phyloP scores from a whole-genome alignment of 2,888 invertebrate genomes.

The Synergus umbraculus region DNA sequence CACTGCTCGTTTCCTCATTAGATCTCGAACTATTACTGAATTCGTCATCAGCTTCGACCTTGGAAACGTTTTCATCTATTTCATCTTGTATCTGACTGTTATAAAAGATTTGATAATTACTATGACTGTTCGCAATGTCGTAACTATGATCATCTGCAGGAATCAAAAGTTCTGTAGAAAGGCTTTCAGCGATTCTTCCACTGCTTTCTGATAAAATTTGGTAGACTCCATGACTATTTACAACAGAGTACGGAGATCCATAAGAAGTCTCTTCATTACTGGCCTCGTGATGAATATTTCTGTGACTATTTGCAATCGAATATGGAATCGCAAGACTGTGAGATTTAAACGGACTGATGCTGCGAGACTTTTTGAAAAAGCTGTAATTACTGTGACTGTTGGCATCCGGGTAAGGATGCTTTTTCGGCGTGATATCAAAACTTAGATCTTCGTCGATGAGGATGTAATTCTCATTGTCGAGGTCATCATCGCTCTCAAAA shows the following conservation, averaged over 20 bases:
- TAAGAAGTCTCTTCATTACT: conserved; percentile 52
- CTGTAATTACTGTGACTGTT: conserved; percentile 64
- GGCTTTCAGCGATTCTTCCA: conserved; percentile 50
- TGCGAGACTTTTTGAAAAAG: conserved; percentile 49
- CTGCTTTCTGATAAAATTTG: conserved; percentile 57
- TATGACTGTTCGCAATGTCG: conserved; percentile 69
- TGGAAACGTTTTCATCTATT: neutral
- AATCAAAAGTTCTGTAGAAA: conserved; percentile 49
- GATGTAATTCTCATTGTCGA: conserved; percentile 57
- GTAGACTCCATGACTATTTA: conserved; percentile 66
- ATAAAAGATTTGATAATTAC: conserved; percentile 66
- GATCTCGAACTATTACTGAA: conserved; percentile 52
- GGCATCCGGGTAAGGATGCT: conserved; percentile 53
- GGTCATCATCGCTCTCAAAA: conserved; percentile 55
- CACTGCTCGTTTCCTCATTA: conserved; percentile 57
- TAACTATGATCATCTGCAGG: conserved; percentile 59
- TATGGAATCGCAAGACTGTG: conserved; percentile 51
- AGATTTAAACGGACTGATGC: conserved; percentile 39
- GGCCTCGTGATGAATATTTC: conserved; percentile 56
- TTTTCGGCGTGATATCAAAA: conserved; percentile 49
- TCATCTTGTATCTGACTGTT: conserved; percentile 60
- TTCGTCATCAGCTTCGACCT: neutral
- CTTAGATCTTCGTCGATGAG: conserved; percentile 57
- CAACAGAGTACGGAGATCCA: conserved; percentile 58
- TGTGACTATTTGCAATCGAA: conserved; percentile 59